phyloP scores from a whole-genome alignment of 2,888 invertebrate species.

The Leucophenga maculata region DNA sequence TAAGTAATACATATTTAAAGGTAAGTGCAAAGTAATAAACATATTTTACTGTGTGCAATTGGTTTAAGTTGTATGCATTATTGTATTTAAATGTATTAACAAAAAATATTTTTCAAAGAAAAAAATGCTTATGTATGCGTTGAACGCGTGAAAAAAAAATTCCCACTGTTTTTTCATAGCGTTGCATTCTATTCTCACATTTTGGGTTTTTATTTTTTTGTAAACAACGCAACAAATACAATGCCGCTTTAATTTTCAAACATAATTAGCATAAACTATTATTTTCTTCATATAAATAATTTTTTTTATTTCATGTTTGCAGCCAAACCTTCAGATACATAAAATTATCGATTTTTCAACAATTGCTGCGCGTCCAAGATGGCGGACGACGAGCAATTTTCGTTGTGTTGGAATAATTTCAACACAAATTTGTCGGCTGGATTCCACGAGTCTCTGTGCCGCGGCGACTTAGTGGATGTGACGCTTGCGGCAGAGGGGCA shows the following conservation, averaged over 20 bases:
- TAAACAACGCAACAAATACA: slow-evolving; percentile 33
- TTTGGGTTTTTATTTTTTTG: slow-evolving; percentile 41
- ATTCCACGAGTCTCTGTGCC: slow-evolving; percentile 80
- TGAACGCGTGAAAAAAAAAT: slow-evolving; percentile 47
- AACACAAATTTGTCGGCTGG: slow-evolving; percentile 82
- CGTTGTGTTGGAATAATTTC: slow-evolving; percentile 84
- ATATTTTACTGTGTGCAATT: too few relatives aligned
- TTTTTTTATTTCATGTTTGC: slow-evolving; percentile 22
- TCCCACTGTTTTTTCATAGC: slow-evolving; percentile 51
- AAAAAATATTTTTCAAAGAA: not conserved
- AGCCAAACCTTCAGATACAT: slow-evolving; percentile 39
- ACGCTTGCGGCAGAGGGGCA: slow-evolving; percentile 82
- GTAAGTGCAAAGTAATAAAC: too few relatives aligned
- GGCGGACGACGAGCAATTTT: slow-evolving; percentile 83
- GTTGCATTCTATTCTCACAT: slow-evolving; percentile 29
- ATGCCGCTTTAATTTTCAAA: not conserved
- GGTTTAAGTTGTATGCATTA: too few relatives aligned
- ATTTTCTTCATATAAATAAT: slow-evolving; percentile 1
- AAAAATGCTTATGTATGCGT: slow-evolving; percentile 1
- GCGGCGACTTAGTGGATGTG: slow-evolving; percentile 81
- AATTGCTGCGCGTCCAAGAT: slow-evolving; percentile 72
- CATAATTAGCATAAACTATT: not conserved
- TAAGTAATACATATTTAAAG: too few relatives aligned
- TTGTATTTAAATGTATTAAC: too few relatives aligned
- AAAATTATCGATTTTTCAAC: slow-evolving; percentile 60